These are phyloP conservation scores for Monopterus albus DNA, from an alignment of 2,113 vertebrate species.

Conservation along the genomic window DNA sequence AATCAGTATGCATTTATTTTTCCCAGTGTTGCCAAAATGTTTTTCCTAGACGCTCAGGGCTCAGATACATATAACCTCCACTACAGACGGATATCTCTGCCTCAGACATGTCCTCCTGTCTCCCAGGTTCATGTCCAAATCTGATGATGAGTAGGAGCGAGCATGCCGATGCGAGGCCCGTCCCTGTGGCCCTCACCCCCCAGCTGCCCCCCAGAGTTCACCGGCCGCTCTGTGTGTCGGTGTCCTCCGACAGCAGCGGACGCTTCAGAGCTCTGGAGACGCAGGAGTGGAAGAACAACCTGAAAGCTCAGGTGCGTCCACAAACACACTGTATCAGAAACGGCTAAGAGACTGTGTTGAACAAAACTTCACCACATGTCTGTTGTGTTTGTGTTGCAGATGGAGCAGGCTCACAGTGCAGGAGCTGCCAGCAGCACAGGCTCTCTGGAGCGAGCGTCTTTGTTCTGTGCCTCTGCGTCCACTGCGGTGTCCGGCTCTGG, in stretches of 20 bases:
- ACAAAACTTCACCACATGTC: neutral
- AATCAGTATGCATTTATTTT: too few relatives aligned
- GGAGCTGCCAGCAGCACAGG: slow-evolving; percentile 79
- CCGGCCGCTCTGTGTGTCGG: slow-evolving; percentile 75
- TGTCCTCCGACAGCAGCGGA: slow-evolving; percentile 81
- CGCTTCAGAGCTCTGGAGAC: slow-evolving; percentile 78
- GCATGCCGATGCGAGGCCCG: slow-evolving; percentile 51
- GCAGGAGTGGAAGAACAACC: slow-evolving; percentile 81
- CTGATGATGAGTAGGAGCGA: slow-evolving; percentile 82
- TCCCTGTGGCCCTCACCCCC: slow-evolving; percentile 70
- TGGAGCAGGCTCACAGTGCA: slow-evolving; percentile 83
- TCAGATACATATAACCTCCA: neutral
- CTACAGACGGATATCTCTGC: neutral
- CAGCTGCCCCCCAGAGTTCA: slow-evolving; percentile 72
- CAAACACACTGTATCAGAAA: neutral
- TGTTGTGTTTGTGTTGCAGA: slow-evolving; percentile 70
- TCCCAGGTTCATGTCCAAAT: slow-evolving; percentile 83
- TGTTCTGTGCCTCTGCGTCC: slow-evolving; percentile 79
- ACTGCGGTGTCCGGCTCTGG: slow-evolving; percentile 55
- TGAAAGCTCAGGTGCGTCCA: slow-evolving; percentile 81
- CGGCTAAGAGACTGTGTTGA: neutral
- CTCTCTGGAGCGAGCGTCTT: slow-evolving; percentile 77
- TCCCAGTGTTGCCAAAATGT: too few relatives aligned
- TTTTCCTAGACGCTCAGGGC: too few relatives aligned
- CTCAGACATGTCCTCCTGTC: neutral